Evolutionary conservation across 2,888 invertebrate genomes (phyloP).

Genomic region (Bembecia ichneumoniformis): DNA sequence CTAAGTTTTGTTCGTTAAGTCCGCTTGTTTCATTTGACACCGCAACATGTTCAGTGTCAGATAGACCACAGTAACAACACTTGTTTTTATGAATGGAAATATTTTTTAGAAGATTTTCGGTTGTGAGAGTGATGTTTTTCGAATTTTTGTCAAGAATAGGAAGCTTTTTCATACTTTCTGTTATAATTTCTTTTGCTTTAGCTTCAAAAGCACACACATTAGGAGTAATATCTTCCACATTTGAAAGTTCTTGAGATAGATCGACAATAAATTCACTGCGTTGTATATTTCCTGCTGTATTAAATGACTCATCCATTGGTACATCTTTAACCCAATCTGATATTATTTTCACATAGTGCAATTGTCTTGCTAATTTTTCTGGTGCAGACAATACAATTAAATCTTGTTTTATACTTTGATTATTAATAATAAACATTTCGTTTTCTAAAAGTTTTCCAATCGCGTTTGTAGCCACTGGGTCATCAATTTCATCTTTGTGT

Average conservation of each 20-base stretch:
- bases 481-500: slow-evolving; percentile 30
- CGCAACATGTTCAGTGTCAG: slow-evolving; percentile 10
- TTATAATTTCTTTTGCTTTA: slow-evolving; percentile 31
- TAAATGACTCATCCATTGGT: slow-evolving; percentile 27
- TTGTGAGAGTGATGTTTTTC: slow-evolving; percentile 17
- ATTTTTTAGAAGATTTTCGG: slow-evolving; percentile 2
- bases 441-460: slow-evolving; percentile 30
- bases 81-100: no score
- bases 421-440: slow-evolving; percentile 31
- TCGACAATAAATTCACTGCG: slow-evolving; percentile 32
- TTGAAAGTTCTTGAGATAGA: slow-evolving; percentile 32
- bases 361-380: slow-evolving; percentile 25
- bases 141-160: slow-evolving; percentile 21
- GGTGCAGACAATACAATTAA: slow-evolving; percentile 16
- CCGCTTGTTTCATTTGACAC: slow-evolving; percentile 10
- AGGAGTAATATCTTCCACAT: slow-evolving; percentile 26
- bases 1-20: slow-evolving; percentile 24
- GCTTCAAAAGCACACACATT: slow-evolving; percentile 3
- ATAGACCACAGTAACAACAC: no score
- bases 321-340: slow-evolving; percentile 45
- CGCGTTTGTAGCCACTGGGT: slow-evolving; percentile 28
- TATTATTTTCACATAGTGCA: slow-evolving; percentile 36
- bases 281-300: slow-evolving; percentile 22
- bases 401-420: slow-evolving; percentile 16
- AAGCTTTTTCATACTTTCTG: slow-evolving; percentile 17